Percentiles rank a stretch among this genome's conserved stretches.
Conservation (phyloP, 2,113 vertebrate species). For the Cyprinodon tularosa region DNA sequence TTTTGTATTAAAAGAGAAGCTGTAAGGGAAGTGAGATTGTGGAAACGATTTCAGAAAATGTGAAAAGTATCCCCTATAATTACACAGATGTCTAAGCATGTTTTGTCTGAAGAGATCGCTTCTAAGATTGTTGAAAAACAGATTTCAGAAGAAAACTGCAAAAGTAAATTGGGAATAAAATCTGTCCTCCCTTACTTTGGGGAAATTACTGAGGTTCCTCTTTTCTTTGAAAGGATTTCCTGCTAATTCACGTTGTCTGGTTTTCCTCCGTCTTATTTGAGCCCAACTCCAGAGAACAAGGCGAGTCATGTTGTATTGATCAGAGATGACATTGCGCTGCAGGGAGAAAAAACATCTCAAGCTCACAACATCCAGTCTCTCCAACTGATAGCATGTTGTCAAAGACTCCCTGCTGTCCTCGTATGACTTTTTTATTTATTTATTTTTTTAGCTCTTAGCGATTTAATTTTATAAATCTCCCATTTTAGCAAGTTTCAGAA, state of each 20-base stretch:
- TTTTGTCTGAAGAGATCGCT: background rate
- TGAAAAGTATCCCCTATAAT: background rate
- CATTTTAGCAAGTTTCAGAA: background rate
- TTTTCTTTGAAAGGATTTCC: background rate
- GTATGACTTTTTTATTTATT: background rate
- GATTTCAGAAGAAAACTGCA: background rate
- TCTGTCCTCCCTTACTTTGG: slow-evolving; percentile 16
- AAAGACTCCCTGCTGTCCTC: background rate
- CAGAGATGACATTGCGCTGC: slow-evolving; percentile 25
- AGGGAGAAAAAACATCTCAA: background rate
- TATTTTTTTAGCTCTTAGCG: slow-evolving; percentile 9
- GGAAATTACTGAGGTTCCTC: background rate
- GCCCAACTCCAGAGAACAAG: slow-evolving; percentile 22
- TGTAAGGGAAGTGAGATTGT: background rate
- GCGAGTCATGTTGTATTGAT: slow-evolving; percentile 33
- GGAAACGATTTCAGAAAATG: background rate
- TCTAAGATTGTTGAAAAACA: background rate
- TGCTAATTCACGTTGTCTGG: background rate
- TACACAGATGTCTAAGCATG: background rate
- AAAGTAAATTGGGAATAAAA: slow-evolving; percentile 23
- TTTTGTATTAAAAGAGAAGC: slow-evolving; percentile 4
- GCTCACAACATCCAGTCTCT: background rate
- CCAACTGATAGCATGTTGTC: background rate
- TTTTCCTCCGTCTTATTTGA: slow-evolving; percentile 25
- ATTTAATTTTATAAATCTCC: background rate